phyloP scores from a whole-genome alignment of 92 coral and sea anemone species.

The Epizoanthus scotinus region DNA sequence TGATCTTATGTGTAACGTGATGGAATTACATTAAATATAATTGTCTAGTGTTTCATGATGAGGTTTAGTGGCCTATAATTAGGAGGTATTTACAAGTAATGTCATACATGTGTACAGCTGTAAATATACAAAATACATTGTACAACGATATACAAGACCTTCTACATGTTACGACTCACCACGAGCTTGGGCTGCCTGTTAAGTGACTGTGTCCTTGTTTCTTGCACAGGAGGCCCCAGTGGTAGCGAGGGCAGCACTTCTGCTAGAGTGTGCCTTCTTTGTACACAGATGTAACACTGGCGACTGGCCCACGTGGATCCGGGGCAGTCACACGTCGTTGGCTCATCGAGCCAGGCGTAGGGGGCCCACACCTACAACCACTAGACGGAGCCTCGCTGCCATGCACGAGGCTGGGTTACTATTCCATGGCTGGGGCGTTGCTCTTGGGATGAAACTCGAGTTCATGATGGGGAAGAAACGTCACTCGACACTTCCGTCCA shows the following conservation, averaged over 20 bases:
- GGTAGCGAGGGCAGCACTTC: slow-evolving; percentile 87
- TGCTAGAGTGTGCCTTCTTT: slow-evolving; percentile 86
- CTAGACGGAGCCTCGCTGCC: slow-evolving; percentile 90
- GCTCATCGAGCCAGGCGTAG: slow-evolving; percentile 74
- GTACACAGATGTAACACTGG: slow-evolving; percentile 95
- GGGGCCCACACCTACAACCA: slow-evolving; percentile 74
- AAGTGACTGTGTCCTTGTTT: background rate
- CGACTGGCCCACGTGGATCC: slow-evolving; percentile 97
- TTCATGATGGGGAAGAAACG: slow-evolving; percentile 65
- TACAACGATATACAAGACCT: no score
- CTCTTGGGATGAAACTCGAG: slow-evolving; percentile 88
- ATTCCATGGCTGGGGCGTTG: slow-evolving; percentile 97
- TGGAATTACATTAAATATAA: no score
- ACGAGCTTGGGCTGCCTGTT: no score
- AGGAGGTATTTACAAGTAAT: no score
- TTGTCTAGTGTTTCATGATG: no score
- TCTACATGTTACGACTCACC: no score
- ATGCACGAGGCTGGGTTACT: slow-evolving; percentile 97
- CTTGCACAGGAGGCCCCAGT: slow-evolving; percentile 87
- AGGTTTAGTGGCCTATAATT: no score
- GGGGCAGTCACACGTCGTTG: slow-evolving; percentile 87
- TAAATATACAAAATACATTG: no score
- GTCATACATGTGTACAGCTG: no score
- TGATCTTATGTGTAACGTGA: no score
- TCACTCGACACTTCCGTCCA: slow-evolving; percentile 54